Evolutionary conservation across 2,113 vertebrate species (phyloP), one percentile per base, ranked within the genome.

Genomic region (Nicator chloris): DNA sequence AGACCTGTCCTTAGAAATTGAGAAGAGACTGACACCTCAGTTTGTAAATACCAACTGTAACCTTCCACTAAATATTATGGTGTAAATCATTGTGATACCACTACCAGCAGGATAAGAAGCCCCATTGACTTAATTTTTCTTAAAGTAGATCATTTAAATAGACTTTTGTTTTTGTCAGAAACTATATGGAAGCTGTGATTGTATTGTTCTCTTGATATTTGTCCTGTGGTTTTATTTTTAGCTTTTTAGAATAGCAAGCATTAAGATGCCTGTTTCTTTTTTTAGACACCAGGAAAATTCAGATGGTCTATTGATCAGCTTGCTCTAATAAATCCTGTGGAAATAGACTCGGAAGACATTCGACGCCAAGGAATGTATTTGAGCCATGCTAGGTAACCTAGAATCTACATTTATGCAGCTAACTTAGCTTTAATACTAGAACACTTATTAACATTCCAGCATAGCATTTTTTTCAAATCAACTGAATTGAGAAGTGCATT

Each of bases 281-380:
- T 88, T 93, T 90, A 99, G 99, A 99, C 99, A 78, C 99, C 99
- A 82, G 98, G 98, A 45, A 98, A 99, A 96, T 99, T 99, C 95
- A 98, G 98, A 93, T 99, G 99, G 99, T 99, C 99, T 91, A 99
- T 99, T 93, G 99, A 99, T 95, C 99, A 99, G 88, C 98, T 99
- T 98, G 98, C 99, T 91, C 97, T 98, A 91, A 98, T 99, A 89
- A 98, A 98, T 92, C 99, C 99, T 76, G 98, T 99, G 85, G 98
- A 99, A 97, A 99, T 99, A 96, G 98, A 99, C 92, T 98, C 98
- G 0, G 99, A 99, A 96, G 99, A 99, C 94, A 98, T 99, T 96
- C 98, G 98, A 86, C 98, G 98, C 37, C 99, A 99, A 85, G 99
- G 99, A 64, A 96, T 99, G 91, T 99, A 98, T 92, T 97, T 99